Conservation (phyloP, 2,888 invertebrate genomes). For the Tyria jacobaeae region DNA sequence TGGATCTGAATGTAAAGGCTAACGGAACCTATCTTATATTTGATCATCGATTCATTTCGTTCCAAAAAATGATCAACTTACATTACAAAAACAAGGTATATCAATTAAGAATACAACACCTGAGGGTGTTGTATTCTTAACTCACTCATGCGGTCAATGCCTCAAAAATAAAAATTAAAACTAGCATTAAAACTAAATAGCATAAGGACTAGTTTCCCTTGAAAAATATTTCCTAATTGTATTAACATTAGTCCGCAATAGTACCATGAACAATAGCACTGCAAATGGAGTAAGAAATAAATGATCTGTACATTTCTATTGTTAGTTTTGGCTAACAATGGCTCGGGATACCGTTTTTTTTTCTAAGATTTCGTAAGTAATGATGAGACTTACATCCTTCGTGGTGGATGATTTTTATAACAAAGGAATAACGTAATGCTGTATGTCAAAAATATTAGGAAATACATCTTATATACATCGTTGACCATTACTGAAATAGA, state of each 20-base stretch:
- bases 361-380: conserved; percentile 42
- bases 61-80: conserved; percentile 52
- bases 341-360: conserved; percentile 43
- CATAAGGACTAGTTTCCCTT: conserved; percentile 18
- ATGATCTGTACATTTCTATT: conserved; percentile 53
- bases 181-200: not conserved
- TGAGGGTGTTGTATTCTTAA: no score
- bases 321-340: conserved; percentile 55
- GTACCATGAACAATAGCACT: conserved; percentile 53
- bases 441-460: conserved; percentile 10
- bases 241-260: conserved; percentile 36
- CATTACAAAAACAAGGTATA: conserved; percentile 62
- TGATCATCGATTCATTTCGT: conserved; percentile 69
- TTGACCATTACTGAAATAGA: conserved; percentile 4
- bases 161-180: conserved; percentile 10
- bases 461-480: conserved; percentile 8
- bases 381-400: conserved; percentile 42
- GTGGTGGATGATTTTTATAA: conserved; percentile 24
- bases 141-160: conserved; percentile 21
- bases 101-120: conserved; percentile 63
- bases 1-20: conserved; percentile 65
- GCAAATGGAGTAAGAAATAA: conserved; percentile 49
- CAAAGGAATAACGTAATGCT: conserved; percentile 12
- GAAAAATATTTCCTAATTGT: conserved; percentile 32
- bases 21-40: conserved; percentile 66